Evolutionary conservation across 2,888 invertebrate genomes (phyloP).

Genomic region (Dorcus hopei): DNA sequence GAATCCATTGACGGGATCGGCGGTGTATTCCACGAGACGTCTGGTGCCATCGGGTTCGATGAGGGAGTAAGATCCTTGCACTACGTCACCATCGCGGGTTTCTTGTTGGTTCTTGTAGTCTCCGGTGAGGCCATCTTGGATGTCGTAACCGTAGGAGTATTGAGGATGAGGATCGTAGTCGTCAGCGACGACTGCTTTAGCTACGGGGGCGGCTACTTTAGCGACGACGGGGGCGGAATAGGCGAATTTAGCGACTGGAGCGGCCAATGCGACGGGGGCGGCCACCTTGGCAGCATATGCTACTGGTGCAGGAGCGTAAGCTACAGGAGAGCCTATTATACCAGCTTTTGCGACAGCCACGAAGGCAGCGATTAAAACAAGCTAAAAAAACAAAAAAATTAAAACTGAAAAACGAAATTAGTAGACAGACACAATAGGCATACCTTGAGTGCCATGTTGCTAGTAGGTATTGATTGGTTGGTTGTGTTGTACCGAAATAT

Average conservation of each 20-base stretch:
- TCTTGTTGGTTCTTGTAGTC: conserved; percentile 55
- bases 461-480: not conserved
- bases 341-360: conserved; percentile 20
- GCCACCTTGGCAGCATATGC: conserved; percentile 31
- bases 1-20: conserved; percentile 61
- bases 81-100: conserved; percentile 53
- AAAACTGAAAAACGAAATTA: not conserved
- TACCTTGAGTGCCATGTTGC: conserved; percentile 6
- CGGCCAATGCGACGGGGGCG: conserved; percentile 24
- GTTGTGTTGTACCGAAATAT: too few relatives aligned
- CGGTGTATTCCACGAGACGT: conserved; percentile 55
- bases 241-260: conserved; percentile 17
- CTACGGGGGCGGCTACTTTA: conserved; percentile 32
- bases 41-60: conserved; percentile 55
- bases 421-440: not conserved
- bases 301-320: conserved; percentile 30
- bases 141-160: conserved; percentile 57
- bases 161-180: conserved; percentile 56
- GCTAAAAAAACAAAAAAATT: not conserved
- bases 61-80: conserved; percentile 55
- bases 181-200: conserved; percentile 38
- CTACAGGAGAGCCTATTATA: conserved; percentile 20
- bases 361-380: not conserved
- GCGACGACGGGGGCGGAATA: conserved; percentile 36
- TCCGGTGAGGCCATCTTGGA: conserved; percentile 55